Conservation (phyloP, 2,888 invertebrate genomes). For the Slavum lentiscoides region DNA sequence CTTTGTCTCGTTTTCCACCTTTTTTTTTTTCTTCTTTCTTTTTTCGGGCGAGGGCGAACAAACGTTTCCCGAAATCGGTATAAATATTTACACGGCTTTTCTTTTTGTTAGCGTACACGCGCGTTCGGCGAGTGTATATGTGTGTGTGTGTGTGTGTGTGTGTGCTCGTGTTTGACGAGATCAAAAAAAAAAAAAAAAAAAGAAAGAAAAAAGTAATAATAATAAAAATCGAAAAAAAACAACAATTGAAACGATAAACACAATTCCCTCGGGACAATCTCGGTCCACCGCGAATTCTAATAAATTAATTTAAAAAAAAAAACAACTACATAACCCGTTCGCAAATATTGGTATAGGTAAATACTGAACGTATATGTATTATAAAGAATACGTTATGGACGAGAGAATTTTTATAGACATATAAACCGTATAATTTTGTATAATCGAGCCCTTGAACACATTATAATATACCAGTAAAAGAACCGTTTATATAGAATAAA, state of each 20-base stretch:
- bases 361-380: not conserved
- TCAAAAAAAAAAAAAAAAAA: slow-evolving; percentile 14
- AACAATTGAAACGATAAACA: slow-evolving; percentile 25
- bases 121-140: too few relatives aligned
- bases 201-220: not conserved
- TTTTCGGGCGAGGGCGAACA: too few relatives aligned
- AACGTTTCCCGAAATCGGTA: slow-evolving; percentile 10
- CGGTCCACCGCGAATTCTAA: slow-evolving; percentile 2
- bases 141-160: too few relatives aligned
- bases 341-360: not conserved
- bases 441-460: too few relatives aligned
- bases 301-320: slow-evolving; percentile 39
- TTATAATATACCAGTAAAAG: too few relatives aligned
- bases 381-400: not conserved
- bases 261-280: slow-evolving; percentile 27
- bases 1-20: not conserved
- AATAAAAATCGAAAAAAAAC: not conserved
- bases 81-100: slow-evolving; percentile 46
- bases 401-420: not conserved
- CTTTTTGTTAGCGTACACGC: not conserved
- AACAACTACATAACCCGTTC: not conserved
- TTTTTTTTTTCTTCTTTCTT: not conserved
- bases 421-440: too few relatives aligned
- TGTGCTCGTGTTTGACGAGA: slow-evolving; percentile 14
- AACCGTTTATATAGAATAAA: too few relatives aligned